Evolutionary conservation across 2,797 vertebrate genomes (phyloP), one percentile per base, ranked within the genome.

Genomic region (Pseudochaenichthys georgianus): DNA sequence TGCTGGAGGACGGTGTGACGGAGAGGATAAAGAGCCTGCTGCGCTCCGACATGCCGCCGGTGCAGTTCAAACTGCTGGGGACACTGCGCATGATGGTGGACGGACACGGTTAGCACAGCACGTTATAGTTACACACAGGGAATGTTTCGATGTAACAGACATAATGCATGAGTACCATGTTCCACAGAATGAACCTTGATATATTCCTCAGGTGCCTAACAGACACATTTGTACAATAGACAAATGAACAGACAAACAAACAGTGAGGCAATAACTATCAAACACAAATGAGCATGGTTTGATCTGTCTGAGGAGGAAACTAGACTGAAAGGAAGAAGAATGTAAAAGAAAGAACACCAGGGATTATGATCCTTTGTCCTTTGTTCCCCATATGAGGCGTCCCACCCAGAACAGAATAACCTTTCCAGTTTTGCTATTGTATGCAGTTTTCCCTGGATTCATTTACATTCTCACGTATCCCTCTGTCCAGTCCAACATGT

Each of bases 21-120:
- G 94, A 95, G 80, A 87, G 95, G 41, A 96, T 97, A 59, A 95
- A 96, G 90, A 90, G 86, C 0, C 93, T 97, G 28, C 92, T 98
- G 50, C 93, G 94, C 48, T 96, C 96, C 0, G 96, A 97, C 89
- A 96, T 96, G 92, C 96, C 96, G 0, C 96, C 97, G 0, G 95
- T 94, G 67, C 97, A 97, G 80, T 96, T 96, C 72, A 98, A 96
- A 72, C 94, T 97, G 4, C 92, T 98, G 4, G 96, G 95, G 0
- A 97, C 96, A 0, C 73, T 98, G 3, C 94, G 96, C 15, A 96
- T 95, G 94, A 92, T 98, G 93, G 95, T 96, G 86, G 96, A 97
- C 3, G 96, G 96, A n/a, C 96, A 97, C 94, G 96, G 97, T 97
- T 61, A 80, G 75, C 12, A 21, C 4, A 16, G 42, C n/a, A 21